Conservation (phyloP, 2,797 vertebrate species). For the Enteromius thamalakanensis region DNA sequence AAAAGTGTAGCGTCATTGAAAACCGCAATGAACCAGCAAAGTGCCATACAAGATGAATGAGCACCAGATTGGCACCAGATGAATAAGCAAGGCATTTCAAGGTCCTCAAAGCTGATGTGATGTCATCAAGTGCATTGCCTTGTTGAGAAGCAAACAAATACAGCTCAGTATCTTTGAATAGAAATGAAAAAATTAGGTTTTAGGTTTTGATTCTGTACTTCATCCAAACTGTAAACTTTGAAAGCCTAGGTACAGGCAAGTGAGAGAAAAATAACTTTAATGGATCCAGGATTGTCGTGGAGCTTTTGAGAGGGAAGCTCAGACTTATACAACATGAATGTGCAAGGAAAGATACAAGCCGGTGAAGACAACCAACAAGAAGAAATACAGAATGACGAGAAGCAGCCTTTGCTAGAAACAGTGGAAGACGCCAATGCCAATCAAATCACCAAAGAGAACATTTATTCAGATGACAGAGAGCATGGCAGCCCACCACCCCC, state of each 20-base stretch:
- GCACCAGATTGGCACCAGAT: constrained; percentile 7
- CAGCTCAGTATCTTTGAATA: constrained; percentile 4
- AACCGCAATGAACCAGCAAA: constrained; percentile 1
- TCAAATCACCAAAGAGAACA: constrained; percentile 74
- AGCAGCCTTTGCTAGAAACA: constrained; percentile 70
- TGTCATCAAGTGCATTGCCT: constrained; percentile 47
- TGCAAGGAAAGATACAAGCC: constrained; percentile 68
- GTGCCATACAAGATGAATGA: too few relatives aligned
- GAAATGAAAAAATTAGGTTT: constrained; percentile 65
- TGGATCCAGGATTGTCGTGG: constrained; percentile 66
- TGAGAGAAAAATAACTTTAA: constrained; percentile 60
- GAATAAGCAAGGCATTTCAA: constrained; percentile 26
- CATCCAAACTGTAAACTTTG: constrained; percentile 51
- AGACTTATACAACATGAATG: constrained; percentile 71
- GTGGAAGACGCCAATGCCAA: constrained; percentile 91
- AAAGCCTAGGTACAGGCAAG: constrained; percentile 7
- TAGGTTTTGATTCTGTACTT: constrained; percentile 55
- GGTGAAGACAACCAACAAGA: constrained; percentile 76
- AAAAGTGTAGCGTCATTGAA: not conserved
- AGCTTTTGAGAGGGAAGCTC: constrained; percentile 61
- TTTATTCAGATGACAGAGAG: constrained; percentile 64
- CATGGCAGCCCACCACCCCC: constrained; percentile 72
- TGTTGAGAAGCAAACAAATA: constrained; percentile 21
- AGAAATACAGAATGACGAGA: constrained; percentile 83
- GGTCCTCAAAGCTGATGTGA: constrained; percentile 29